These are phyloP conservation scores for Drosophila paranaensis DNA, from an alignment of 2,888 invertebrate species.

Conservation along the genomic window DNA sequence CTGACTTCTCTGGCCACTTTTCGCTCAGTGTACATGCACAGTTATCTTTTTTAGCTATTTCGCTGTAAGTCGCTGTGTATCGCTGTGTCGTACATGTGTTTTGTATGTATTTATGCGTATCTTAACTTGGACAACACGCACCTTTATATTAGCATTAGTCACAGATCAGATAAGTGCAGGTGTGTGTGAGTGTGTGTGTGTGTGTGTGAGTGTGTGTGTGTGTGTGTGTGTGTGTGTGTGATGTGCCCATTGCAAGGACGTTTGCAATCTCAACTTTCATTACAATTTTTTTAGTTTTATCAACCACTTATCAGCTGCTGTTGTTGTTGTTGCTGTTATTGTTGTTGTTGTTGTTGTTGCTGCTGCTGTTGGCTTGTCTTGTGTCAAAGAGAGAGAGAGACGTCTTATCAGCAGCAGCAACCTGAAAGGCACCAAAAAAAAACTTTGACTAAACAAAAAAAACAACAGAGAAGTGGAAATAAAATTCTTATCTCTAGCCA, in stretches of 20 bases:
- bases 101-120: conserved; percentile 38
- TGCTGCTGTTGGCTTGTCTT: conserved; percentile 42
- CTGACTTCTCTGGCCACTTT: background rate
- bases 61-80: conserved; percentile 19
- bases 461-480: conserved; percentile 8
- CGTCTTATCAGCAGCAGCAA: conserved; percentile 59
- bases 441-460: background rate
- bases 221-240: conserved; percentile 18
- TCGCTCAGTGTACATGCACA: conserved; percentile 34
- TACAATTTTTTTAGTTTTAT: conserved; percentile 39
- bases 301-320: conserved; percentile 53
- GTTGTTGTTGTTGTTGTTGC: conserved; percentile 5
- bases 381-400: conserved; percentile 63
- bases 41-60: conserved; percentile 25
- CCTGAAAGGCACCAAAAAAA: conserved; percentile 21
- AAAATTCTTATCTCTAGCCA: conserved; percentile 53
- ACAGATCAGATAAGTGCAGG: conserved; percentile 37
- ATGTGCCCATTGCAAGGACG: conserved; percentile 61
- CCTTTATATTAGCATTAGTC: conserved; percentile 28
- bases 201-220: conserved; percentile 8
- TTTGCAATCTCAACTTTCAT: conserved; percentile 65
- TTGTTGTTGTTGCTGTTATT: background rate
- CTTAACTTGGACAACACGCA: conserved; percentile 25
- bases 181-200: background rate
- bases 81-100: conserved; percentile 22